These are phyloP conservation scores for Hipparchia semele DNA, from an alignment of 2,888 invertebrate genomes.

Conservation along the genomic window DNA sequence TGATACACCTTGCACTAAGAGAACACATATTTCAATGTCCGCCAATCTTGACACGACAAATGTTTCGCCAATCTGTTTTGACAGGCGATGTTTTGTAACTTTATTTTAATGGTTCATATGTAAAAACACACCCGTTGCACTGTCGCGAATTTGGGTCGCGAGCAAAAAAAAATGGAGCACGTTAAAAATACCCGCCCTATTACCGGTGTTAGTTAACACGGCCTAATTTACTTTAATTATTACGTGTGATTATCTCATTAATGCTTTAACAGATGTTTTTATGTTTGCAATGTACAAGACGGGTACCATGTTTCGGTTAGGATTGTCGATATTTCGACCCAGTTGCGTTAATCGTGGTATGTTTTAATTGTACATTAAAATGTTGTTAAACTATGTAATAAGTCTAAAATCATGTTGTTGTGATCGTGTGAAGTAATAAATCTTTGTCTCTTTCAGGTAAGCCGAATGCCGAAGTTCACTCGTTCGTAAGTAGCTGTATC, in stretches of 20 bases:
- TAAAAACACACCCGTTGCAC: slow-evolving; percentile 64
- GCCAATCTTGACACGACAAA: slow-evolving; percentile 59
- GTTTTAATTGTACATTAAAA: too few relatives aligned
- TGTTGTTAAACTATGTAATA: too few relatives aligned
- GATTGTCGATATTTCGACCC: too few relatives aligned
- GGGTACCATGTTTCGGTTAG: too few relatives aligned
- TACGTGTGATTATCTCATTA: slow-evolving; percentile 52
- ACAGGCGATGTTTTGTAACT: slow-evolving; percentile 72
- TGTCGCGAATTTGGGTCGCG: slow-evolving; percentile 74
- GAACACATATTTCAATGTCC: slow-evolving; percentile 57
- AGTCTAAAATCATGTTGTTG: slow-evolving; percentile 39
- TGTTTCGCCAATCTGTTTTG: slow-evolving; percentile 62
- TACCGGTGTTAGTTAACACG: slow-evolving; percentile 71
- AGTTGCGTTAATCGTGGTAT: too few relatives aligned
- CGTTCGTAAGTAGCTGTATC: slow-evolving; percentile 14
- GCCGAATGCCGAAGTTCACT: slow-evolving; percentile 5
- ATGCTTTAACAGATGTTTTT: slow-evolving; percentile 44
- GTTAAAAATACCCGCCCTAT: slow-evolving; percentile 69
- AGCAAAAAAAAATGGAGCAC: slow-evolving; percentile 68
- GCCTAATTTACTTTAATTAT: slow-evolving; percentile 62
- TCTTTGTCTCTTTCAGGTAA: slow-evolving; percentile 68
- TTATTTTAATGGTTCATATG: slow-evolving; percentile 51
- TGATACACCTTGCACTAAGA: slow-evolving; percentile 57
- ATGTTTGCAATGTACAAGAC: too few relatives aligned
- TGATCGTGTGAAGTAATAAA: slow-evolving; percentile 39